These are phyloP conservation scores for Myrmophylax atrothorax DNA, from an alignment of 2,113 vertebrate genomes.

Conservation along the genomic window DNA sequence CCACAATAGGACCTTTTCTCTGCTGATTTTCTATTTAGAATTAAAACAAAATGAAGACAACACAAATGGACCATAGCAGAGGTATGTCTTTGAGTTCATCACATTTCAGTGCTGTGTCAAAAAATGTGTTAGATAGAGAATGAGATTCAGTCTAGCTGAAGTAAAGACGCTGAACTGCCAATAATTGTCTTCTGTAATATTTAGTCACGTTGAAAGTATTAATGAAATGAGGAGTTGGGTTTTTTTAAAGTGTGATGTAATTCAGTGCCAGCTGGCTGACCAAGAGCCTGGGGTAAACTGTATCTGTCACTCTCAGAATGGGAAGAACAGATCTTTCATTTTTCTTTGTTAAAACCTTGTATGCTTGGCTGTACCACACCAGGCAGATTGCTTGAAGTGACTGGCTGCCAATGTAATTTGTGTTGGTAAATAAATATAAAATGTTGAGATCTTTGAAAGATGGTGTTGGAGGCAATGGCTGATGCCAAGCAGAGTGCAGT, in stretches of 20 bases:
- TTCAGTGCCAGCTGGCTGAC: conserved; percentile 17
- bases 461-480: neutral
- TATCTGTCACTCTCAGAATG: neutral
- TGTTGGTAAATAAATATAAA: conserved; percentile 65
- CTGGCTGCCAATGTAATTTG: conserved; percentile 55
- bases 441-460: conserved; percentile 45
- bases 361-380: conserved; percentile 29
- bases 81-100: conserved; percentile 6
- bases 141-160: neutral
- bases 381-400: conserved; percentile 50
- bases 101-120: conserved; percentile 1
- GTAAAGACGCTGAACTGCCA: neutral
- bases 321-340: conserved; percentile 27
- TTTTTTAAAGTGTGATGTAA: neutral
- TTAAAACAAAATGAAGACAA: neutral
- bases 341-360: conserved; percentile 23
- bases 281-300: neutral
- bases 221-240: neutral
- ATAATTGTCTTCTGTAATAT: neutral
- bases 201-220: conserved; percentile 2
- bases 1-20: neutral
- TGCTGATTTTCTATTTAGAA: neutral
- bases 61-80: neutral
- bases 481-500: conserved; percentile 9
- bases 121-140: neutral